These are phyloP conservation scores for Lithobates pipiens DNA, from an alignment of 2,797 vertebrate genomes.

Conservation along the genomic window DNA sequence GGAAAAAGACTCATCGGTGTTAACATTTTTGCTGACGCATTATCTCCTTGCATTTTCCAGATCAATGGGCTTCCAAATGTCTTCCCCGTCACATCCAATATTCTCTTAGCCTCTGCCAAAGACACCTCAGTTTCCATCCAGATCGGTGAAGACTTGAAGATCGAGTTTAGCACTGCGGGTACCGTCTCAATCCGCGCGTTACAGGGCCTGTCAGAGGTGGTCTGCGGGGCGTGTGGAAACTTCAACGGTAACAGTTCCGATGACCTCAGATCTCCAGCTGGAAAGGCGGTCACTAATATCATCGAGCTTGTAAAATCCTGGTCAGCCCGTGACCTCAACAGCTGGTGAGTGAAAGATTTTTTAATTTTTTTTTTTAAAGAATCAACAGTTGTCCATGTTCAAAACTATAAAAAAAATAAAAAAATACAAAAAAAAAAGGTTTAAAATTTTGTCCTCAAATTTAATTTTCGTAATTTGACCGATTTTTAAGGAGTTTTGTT, in stretches of 20 bases:
- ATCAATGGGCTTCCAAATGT: conserved; percentile 75
- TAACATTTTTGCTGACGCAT: not conserved
- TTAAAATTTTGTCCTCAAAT: too few relatives aligned
- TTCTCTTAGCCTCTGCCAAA: conserved; percentile 54
- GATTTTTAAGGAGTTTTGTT: too few relatives aligned
- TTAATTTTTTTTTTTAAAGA: too few relatives aligned
- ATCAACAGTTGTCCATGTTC: too few relatives aligned
- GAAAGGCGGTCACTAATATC: conserved; percentile 40
- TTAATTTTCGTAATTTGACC: too few relatives aligned
- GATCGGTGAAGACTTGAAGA: conserved; percentile 68
- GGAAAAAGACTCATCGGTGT: too few relatives aligned
- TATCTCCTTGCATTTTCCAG: conserved; percentile 63
- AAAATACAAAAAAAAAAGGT: too few relatives aligned
- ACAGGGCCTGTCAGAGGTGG: conserved; percentile 63
- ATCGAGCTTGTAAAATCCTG: conserved; percentile 71
- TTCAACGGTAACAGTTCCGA: conserved; percentile 73
- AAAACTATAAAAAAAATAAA: too few relatives aligned
- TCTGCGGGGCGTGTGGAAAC: conserved; percentile 83
- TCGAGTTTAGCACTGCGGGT: conserved; percentile 70
- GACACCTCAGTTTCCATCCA: conserved; percentile 67
- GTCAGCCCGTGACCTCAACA: conserved; percentile 77
- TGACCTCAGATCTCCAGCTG: conserved; percentile 68
- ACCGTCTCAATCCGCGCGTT: conserved; percentile 70
- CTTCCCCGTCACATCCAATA: conserved; percentile 71
- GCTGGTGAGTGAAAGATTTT: conserved; percentile 74